Evolutionary conservation across 2,888 invertebrate species (phyloP), one percentile per base, ranked within the genome.

Genomic region (Steinernema carpocapsae): DNA sequence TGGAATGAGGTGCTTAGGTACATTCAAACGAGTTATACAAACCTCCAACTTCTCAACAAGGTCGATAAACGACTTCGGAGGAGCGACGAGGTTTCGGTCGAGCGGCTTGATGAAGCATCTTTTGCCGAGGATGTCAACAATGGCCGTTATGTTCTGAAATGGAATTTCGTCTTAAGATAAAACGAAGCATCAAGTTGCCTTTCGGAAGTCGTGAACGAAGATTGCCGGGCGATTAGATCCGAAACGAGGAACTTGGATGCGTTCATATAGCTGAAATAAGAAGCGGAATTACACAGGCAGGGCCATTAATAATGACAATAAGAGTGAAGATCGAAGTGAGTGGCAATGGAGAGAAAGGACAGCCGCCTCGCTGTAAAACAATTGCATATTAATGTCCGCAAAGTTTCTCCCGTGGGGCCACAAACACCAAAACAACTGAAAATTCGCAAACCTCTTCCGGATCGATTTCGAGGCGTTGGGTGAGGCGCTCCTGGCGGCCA

Each of bases 91-190:
- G 43, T 91, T 91, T 42, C 93, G 91, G 89, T 95, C 93, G 87
- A 96, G 89, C 0, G 93, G 93, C 93, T 95, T 94, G 22, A 94
- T 91, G 89, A 95, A 97, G 90, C 97, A 97, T 37, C 93, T 92
- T 72, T 90, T 89, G 46, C 91, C 91, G 76, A 92, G 91, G 19
- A 91, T 89, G 89, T 94, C 94, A 76, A 94, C 91, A 78, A 94
- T 94, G 26, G 92, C 93, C 88, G 92, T 92, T 85, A 91, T 90
- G 84, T 92, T 92, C 92, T 92, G 80, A 24, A 70, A 70, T 70
- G 17, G 17, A 26, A 3, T 7, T 70, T 26, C 4, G 59, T 14
- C 10, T 26, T 22, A 59, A 3, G 24, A 17, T 22, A 22, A 59
- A 17, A 22, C 3, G 3, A 22, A 29, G 14, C 26, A 12, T 24